These are phyloP conservation scores for Smutsia gigantea DNA, from an alignment of 2,797 vertebrate species.

Conservation along the genomic window DNA sequence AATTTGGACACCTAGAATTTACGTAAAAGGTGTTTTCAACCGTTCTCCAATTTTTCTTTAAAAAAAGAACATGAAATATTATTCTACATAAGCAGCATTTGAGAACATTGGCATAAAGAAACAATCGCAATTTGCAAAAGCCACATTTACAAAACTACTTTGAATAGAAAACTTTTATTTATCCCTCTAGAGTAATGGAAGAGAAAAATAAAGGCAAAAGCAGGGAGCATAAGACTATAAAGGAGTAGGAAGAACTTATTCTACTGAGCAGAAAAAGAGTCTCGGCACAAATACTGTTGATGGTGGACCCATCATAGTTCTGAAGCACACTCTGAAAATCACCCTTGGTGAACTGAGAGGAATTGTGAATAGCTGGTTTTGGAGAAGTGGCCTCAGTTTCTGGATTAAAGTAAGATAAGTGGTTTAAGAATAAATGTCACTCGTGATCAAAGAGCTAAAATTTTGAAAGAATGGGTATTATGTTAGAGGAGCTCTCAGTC, in stretches of 20 bases:
- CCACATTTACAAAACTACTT: conserved; percentile 19
- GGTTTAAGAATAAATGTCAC: not conserved
- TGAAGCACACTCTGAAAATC: not conserved
- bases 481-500: not conserved
- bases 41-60: not conserved
- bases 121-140: conserved; percentile 34
- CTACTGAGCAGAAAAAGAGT: not conserved
- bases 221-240: not conserved
- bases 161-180: conserved; percentile 19
- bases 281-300: not conserved
- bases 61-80: not conserved
- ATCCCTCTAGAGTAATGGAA: conserved; percentile 6
- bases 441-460: not conserved
- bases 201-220: conserved; percentile 3
- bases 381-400: not conserved
- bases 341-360: not conserved
- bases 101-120: conserved; percentile 36
- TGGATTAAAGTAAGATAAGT: not conserved
- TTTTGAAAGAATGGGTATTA: not conserved
- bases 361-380: not conserved
- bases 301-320: not conserved
- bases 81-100: not conserved
- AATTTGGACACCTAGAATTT: not conserved
- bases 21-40: not conserved
- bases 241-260: not conserved